Evolutionary conservation across 2,888 invertebrate species (phyloP).

Genomic region (Pachydiplax longipennis): DNA sequence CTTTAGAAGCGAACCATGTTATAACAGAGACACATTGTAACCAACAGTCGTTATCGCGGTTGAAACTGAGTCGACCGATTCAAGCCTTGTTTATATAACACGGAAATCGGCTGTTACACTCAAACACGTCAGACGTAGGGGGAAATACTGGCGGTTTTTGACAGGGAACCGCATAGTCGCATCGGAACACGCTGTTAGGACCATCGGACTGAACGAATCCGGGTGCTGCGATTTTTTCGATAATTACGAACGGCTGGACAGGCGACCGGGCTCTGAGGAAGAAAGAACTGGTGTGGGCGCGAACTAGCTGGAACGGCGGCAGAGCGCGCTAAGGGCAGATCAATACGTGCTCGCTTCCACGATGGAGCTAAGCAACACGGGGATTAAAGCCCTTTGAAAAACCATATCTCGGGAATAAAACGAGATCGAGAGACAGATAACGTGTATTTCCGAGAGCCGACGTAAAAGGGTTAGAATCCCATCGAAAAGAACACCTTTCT

Average conservation of each 20-base stretch:
- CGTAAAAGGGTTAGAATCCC: too few species aligned
- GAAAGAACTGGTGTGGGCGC: too few species aligned
- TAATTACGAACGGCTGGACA: too few species aligned
- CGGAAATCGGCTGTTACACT: not conserved
- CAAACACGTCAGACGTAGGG: not conserved
- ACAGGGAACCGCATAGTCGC: too few species aligned
- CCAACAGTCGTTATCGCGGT: not conserved
- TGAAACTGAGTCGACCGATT: not conserved
- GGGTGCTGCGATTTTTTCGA: too few species aligned
- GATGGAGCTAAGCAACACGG: not conserved
- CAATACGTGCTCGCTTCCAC: slow-evolving; percentile 19
- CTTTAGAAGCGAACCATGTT: not conserved
- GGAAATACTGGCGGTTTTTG: not conserved
- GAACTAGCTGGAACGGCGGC: not conserved
- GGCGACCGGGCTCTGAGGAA: not conserved
- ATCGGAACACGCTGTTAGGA: too few species aligned
- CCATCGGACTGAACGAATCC: too few species aligned
- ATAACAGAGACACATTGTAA: not conserved
- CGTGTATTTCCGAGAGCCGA: too few species aligned
- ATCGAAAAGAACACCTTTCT: too few species aligned
- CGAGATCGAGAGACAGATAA: not conserved
- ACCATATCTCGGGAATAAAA: too few species aligned
- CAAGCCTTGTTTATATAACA: not conserved
- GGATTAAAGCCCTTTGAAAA: too few species aligned
- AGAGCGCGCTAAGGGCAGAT: not conserved